Evolutionary conservation across 2,888 invertebrate species (phyloP), one percentile per base, ranked within the genome.

Genomic region (Amiota minor): DNA sequence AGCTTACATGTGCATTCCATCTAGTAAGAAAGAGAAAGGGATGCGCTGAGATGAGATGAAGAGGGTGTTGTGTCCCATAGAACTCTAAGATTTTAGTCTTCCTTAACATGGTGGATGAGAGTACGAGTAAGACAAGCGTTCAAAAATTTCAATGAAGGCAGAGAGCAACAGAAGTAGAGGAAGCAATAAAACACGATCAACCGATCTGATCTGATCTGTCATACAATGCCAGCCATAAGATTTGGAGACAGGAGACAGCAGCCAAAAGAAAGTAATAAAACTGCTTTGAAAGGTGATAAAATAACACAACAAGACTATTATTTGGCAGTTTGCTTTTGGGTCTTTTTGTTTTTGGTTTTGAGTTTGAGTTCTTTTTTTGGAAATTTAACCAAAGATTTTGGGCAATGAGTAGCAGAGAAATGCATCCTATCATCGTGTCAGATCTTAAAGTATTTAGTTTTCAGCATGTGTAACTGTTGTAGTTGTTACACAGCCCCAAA

Each of bases 281-380:
- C 45, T 82, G 85, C 81, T 80, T 35, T 35, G 35, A 79, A 74
- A 78, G 78, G 86, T 88, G 84, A 87, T 87, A 87, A 87, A 87
- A 88, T 88, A 86, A 84, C 81, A 79, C 78, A 84, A 87, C 81
- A 80, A 88, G 77, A 81, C 80, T 78, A 86, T 87, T 83, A 81
- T 82, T 83, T 74, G 70, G 45, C 14, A 62, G 47, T 62, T 14
- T 18, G 61, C n/a, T 45, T 53, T 53, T 53, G 47, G 35, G 61
- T 73, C 20, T 55, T 20, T 50, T 64, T n/a, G 23, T 20, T 2
- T 53, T 83, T 74, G 74, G 47, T 47, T 71, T 61, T 11, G 35
- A 35, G 47, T 11, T 71, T 16, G 20, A 46, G 16, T 45, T 56
- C 65, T 23, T 45, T 49, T 55, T 61, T 20, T 1, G 71, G 53